phyloP scores from a whole-genome alignment of 2,888 invertebrate species.

The Meandrusa payeni region DNA sequence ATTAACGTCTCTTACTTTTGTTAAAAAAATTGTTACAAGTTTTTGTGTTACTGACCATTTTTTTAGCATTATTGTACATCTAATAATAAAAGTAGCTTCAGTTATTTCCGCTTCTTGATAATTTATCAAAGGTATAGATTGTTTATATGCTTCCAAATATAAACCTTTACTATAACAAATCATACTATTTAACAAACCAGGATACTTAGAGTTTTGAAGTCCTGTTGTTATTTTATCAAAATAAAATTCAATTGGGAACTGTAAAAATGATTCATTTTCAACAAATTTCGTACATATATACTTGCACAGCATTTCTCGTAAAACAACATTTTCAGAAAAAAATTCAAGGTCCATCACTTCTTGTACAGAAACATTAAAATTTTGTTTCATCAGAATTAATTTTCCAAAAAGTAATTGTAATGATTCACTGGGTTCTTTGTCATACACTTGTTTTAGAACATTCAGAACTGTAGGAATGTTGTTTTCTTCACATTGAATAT shows the following conservation, averaged over 20 bases:
- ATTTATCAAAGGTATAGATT: constrained; percentile 65
- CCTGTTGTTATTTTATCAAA: constrained; percentile 75
- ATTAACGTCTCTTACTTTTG: constrained; percentile 51
- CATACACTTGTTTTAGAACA: constrained; percentile 41
- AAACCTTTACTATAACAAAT: constrained; percentile 72
- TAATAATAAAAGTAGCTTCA: constrained; percentile 61
- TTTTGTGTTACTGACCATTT: constrained; percentile 68
- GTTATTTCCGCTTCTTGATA: constrained; percentile 58
- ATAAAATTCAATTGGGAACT: constrained; percentile 68
- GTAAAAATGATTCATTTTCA: constrained; percentile 47
- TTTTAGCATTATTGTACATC: constrained; percentile 60
- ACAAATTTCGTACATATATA: constrained; percentile 56
- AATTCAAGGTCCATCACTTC: constrained; percentile 50
- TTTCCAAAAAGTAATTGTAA: constrained; percentile 55
- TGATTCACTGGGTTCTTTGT: constrained; percentile 43
- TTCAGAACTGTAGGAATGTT: constrained; percentile 43
- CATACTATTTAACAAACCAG: constrained; percentile 82
- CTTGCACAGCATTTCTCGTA: constrained; percentile 62
- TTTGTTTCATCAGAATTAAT: constrained; percentile 49
- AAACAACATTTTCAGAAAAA: constrained; percentile 47
- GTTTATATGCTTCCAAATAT: constrained; percentile 77
- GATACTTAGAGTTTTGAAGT: constrained; percentile 82
- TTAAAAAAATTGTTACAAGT: constrained; percentile 60
- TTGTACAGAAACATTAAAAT: constrained; percentile 44
- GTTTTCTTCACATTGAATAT: constrained; percentile 43